Evolutionary conservation across 2,888 invertebrate genomes (phyloP).

Genomic region (Xestia c-nigrum): DNA sequence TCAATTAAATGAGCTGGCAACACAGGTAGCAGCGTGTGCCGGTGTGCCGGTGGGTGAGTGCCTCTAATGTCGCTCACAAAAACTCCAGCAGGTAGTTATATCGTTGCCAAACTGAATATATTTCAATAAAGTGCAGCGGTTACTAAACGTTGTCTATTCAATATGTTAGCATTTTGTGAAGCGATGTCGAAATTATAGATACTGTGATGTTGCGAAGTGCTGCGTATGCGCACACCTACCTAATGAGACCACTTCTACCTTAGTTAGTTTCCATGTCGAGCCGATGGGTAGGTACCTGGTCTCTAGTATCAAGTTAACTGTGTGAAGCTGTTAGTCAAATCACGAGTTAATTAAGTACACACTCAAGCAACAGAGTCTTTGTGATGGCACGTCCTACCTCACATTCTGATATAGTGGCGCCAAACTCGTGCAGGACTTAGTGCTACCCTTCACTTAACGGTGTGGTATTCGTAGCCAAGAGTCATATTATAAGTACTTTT

Average conservation of each 20-base stretch:
- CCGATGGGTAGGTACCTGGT: background rate
- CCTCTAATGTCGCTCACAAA: conserved; percentile 24
- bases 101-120: conserved; percentile 49
- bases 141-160: conserved; percentile 16
- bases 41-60: background rate
- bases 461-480: background rate
- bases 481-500: background rate
- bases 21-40: conserved; percentile 3
- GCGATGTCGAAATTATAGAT: conserved; percentile 2
- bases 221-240: background rate
- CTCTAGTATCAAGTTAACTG: background rate
- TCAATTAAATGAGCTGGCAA: conserved; percentile 35
- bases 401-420: background rate
- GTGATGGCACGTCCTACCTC: background rate
- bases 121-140: conserved; percentile 27
- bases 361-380: background rate
- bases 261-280: background rate
- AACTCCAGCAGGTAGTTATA: conserved; percentile 11
- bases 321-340: background rate
- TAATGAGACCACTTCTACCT: background rate
- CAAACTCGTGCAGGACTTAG: background rate
- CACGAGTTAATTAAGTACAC: background rate
- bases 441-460: background rate
- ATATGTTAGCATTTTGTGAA: conserved; percentile 26
- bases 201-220: conserved; percentile 1